Percentiles rank a stretch among this genome's conserved stretches.
Conservation (phyloP, 1,140 invertebrate genomes). For the Drosophila simulans region DNA sequence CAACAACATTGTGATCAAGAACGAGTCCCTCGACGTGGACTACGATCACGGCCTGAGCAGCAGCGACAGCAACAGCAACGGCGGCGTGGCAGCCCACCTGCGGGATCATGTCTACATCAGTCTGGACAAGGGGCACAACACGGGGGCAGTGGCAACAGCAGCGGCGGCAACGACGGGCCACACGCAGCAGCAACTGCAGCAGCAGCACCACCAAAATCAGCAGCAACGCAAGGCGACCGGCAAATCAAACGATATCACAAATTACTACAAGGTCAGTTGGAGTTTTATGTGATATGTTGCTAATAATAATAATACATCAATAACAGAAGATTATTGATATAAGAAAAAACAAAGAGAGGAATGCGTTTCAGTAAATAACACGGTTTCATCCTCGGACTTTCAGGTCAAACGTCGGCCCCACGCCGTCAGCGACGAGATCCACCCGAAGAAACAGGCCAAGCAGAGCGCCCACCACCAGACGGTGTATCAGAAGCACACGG, state of each 20-base stretch:
- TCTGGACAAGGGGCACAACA: conserved; percentile 85
- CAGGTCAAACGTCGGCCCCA: conserved; percentile 81
- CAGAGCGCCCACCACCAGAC: conserved; percentile 68
- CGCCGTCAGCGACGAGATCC: conserved; percentile 64
- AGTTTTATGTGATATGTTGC: no score
- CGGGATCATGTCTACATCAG: conserved; percentile 90
- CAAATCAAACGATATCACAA: conserved; percentile 78
- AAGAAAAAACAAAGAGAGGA: not conserved
- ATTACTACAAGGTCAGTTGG: conserved; percentile 80
- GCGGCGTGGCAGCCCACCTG: conserved; percentile 86
- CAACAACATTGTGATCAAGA: conserved; percentile 72
- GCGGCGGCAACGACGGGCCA: conserved; percentile 73
- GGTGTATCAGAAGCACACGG: conserved; percentile 60
- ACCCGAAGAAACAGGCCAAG: conserved; percentile 81
- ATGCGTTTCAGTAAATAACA: no score
- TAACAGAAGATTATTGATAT: no score
- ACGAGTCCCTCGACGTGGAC: conserved; percentile 54
- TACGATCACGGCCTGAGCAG: conserved; percentile 55
- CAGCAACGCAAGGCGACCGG: conserved; percentile 66
- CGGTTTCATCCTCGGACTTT: not conserved
- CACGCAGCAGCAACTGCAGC: conserved; percentile 79
- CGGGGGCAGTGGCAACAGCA: conserved; percentile 75
- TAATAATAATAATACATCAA: no score
- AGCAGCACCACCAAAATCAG: conserved; percentile 70
- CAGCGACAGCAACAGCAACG: conserved; percentile 47